Evolutionary conservation across 2,888 invertebrate genomes (phyloP).

Genomic region (Drosophila antonietae): DNA sequence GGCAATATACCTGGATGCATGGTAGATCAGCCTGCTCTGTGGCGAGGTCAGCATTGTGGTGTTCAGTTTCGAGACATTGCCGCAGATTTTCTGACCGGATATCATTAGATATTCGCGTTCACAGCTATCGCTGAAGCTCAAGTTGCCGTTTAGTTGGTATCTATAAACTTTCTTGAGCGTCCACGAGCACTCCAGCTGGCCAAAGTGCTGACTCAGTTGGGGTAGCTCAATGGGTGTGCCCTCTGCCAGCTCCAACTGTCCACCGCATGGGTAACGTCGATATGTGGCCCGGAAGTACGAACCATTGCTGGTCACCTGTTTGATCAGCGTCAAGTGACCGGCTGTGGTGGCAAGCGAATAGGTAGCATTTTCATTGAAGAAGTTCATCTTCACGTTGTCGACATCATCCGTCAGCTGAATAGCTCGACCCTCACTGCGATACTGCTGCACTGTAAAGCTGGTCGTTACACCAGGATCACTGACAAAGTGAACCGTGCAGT

Average conservation of each 20-base stretch:
- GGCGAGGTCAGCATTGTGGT: conserved; percentile 63
- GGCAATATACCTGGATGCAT: conserved; percentile 84
- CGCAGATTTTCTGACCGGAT: conserved; percentile 87
- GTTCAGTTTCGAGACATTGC: conserved; percentile 67
- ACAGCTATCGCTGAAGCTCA: conserved; percentile 87
- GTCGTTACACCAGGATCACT: conserved; percentile 63
- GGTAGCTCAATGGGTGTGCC: conserved; percentile 81
- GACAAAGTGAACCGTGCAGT: conserved; percentile 62
- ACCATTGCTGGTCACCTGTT: conserved; percentile 10
- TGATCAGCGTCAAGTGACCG: conserved; percentile 62
- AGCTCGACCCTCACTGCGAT: background rate
- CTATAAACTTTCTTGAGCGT: conserved; percentile 79
- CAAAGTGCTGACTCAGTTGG: conserved; percentile 64
- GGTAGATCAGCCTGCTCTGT: conserved; percentile 88
- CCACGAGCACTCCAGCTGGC: conserved; percentile 90
- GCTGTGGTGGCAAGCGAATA: conserved; percentile 51
- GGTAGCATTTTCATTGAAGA: conserved; percentile 43
- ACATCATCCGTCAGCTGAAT: conserved; percentile 43
- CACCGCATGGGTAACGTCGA: conserved; percentile 89
- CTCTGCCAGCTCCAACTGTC: conserved; percentile 84
- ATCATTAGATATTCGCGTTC: conserved; percentile 86
- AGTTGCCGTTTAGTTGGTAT: conserved; percentile 84
- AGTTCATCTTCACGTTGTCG: background rate
- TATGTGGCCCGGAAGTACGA: conserved; percentile 85
- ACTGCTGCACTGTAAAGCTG: conserved; percentile 61